Percentiles rank a stretch among this genome's conserved stretches.
Evolutionary conservation across 2,888 invertebrate genomes (phyloP).

Genomic region (Eledone cirrhosa): DNA sequence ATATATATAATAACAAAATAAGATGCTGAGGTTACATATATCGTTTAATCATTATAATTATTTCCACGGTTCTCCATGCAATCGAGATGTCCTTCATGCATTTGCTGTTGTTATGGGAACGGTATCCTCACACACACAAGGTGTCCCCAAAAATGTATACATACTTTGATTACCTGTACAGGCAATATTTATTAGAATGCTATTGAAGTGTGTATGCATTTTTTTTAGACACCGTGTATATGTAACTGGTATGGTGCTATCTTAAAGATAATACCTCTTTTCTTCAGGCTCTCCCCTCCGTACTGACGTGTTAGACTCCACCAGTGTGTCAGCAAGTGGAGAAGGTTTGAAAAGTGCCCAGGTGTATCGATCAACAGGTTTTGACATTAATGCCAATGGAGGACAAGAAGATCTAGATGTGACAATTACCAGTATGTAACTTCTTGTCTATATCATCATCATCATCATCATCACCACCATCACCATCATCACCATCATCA

Average conservation of each 20-base stretch:
- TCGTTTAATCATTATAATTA: too few relatives aligned
- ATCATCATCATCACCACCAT: neutral
- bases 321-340: constrained; percentile 54
- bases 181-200: too few relatives aligned
- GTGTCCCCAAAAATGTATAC: too few relatives aligned
- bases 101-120: too few relatives aligned
- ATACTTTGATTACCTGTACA: too few relatives aligned
- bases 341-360: constrained; percentile 68
- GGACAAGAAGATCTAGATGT: constrained; percentile 69
- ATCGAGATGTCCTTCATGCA: too few relatives aligned
- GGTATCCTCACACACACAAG: too few relatives aligned
- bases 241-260: neutral
- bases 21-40: too few relatives aligned
- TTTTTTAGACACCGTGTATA: too few relatives aligned
- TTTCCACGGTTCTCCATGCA: too few relatives aligned
- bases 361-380: constrained; percentile 67
- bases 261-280: constrained; percentile 4
- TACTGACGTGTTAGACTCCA: constrained; percentile 51
- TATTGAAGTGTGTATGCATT: too few relatives aligned
- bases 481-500: neutral
- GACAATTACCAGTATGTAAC: constrained; percentile 68
- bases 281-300: constrained; percentile 48
- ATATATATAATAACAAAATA: too few relatives aligned
- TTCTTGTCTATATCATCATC: neutral
- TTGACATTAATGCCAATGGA: constrained; percentile 69